phyloP scores from a whole-genome alignment of 1,140 invertebrate species.

The Helicoverpa zea region DNA sequence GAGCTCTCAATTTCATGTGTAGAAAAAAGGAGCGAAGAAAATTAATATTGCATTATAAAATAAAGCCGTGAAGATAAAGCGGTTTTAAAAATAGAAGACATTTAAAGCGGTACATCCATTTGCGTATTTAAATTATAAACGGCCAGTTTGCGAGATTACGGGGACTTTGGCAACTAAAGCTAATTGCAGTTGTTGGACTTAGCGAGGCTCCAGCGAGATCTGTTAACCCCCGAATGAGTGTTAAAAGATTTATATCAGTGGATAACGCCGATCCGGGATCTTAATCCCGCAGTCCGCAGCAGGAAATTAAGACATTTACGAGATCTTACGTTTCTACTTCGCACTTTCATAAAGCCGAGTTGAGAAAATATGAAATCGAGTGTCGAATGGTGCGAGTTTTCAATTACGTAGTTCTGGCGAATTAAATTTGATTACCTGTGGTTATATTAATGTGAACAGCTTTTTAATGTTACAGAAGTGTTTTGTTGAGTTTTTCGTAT shows the following conservation, averaged over 20 bases:
- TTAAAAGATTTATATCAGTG: constrained; percentile 84
- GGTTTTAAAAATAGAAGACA: constrained; percentile 9
- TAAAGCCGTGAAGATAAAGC: neutral
- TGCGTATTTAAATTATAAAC: constrained; percentile 74
- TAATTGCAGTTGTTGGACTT: constrained; percentile 81
- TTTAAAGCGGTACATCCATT: constrained; percentile 54
- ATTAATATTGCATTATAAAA: neutral
- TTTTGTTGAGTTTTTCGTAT: neutral
- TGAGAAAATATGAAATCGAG: constrained; percentile 35
- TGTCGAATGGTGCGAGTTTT: constrained; percentile 27
- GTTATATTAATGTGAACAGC: neutral
- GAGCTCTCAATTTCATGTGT: constrained; percentile 1
- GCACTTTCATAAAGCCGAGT: constrained; percentile 6
- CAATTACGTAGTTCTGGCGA: constrained; percentile 22
- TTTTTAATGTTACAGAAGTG: neutral
- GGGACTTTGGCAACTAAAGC: constrained; percentile 66
- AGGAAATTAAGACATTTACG: constrained; percentile 79
- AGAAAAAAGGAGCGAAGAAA: neutral
- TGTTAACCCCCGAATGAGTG: constrained; percentile 76
- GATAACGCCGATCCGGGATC: constrained; percentile 66
- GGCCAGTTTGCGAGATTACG: constrained; percentile 74
- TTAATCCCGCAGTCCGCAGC: constrained; percentile 68
- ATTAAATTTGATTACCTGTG: constrained; percentile 20
- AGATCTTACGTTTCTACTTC: constrained; percentile 58
- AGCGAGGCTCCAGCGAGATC: constrained; percentile 68